Base-by-base conservation (phyloP, 2,888 invertebrate genomes). In the Pycnomerus fuliginosus region DNA sequence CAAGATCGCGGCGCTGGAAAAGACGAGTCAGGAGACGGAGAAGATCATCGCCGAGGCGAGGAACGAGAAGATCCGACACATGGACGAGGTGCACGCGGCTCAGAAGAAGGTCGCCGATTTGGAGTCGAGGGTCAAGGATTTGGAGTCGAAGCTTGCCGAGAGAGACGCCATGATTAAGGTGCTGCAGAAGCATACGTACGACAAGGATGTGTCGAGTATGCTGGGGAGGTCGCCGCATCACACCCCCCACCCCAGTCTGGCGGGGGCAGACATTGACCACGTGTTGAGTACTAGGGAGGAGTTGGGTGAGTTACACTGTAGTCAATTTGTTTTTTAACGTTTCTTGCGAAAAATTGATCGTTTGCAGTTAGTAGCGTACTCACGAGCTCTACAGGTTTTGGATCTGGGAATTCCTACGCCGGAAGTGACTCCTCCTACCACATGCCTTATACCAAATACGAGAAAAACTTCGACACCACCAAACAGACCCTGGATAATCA, bases 111-210 rank as follows among this genome's bases (percentile, higher is more conserved):
- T 87, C n/a, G 85, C 90, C 1, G 91, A 91, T 67, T 74, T 90
- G 12, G 91, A 92, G 73, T 83, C 88, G 65, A 85, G 85, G 65
- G 80, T 90, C 56, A 91, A 91, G 69, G 89, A 90, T 70, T 73
- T 90, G 50, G 91, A 93, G 70, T 89, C 90, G 2, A 89, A 90
- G 66, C 79, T 93, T 41, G 89, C 90, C 0, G 92, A 93, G 68
- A 83, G 87, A 42, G 92, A 94, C 67, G 91, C 91, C 1, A 90
- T 93, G 87, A 90, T 94, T 58, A 83, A 87, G 58, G 90, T 91
- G 13, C 76, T 92, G 25, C 90, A 92, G 73, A 87, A 87, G 58
- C 87, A 87, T 65, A 85, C 86, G 0, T 80, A 80, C 38, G 85
- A 84, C 61, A 83, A 84, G 53, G 84, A 84, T 36, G 83, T 83